phyloP scores from a whole-genome alignment of 1,140 invertebrate genomes.

The Drosophila sp. region DNA sequence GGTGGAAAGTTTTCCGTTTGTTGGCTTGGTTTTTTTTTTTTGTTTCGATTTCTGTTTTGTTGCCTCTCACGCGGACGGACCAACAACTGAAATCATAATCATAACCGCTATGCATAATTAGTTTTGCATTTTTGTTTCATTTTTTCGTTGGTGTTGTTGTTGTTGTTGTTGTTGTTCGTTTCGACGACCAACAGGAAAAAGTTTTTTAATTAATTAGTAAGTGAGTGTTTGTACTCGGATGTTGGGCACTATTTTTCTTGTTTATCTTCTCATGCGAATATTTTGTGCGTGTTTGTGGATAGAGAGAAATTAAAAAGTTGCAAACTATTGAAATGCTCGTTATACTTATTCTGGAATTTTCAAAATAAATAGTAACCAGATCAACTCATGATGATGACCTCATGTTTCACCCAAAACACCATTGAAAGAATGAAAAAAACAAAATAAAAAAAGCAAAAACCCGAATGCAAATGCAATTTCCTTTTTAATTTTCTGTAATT shows the following conservation, averaged over 20 bases:
- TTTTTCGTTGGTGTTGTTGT: not conserved
- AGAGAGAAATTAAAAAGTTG: not conserved
- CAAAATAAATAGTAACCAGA: not conserved
- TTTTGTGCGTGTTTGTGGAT: not conserved
- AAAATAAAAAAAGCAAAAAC: not conserved
- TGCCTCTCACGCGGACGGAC: slow-evolving; percentile 6
- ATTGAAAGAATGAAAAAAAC: not conserved
- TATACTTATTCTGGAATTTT: too few species aligned
- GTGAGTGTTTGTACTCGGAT: slow-evolving; percentile 20
- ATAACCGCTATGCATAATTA: slow-evolving; percentile 72
- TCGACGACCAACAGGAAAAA: slow-evolving; percentile 40
- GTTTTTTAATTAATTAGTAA: slow-evolving; percentile 81
- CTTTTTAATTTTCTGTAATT: slow-evolving; percentile 59
- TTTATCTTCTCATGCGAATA: not conserved
- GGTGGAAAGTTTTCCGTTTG: slow-evolving; percentile 9
- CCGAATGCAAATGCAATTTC: slow-evolving; percentile 44
- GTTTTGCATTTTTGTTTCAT: slow-evolving; percentile 28
- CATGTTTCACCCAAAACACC: not conserved
- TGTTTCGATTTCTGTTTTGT: too few species aligned
- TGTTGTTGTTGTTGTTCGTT: not conserved
- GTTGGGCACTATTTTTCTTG: not conserved
- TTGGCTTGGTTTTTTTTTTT: slow-evolving; percentile 1
- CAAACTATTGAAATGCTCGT: not conserved
- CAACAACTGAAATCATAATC: slow-evolving; percentile 49
- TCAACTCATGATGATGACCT: not conserved